Evolutionary conservation across 2,888 invertebrate genomes (phyloP), one percentile per base, ranked within the genome.

Genomic region (Caenorhabditis angaria): DNA sequence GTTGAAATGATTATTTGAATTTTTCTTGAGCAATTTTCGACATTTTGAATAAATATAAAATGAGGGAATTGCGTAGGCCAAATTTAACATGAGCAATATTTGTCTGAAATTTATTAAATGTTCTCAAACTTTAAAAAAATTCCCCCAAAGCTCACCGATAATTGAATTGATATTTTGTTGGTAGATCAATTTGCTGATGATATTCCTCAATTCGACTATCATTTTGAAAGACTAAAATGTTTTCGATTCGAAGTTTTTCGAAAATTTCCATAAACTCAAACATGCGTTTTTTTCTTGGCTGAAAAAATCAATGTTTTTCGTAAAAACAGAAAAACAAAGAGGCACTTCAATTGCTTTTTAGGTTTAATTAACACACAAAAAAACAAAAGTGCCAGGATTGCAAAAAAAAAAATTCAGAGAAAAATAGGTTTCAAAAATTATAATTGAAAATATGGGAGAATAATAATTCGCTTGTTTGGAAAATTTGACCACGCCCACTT

Each of bases 21-120:
- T 27, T 10, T 59, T 60, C 12, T 53, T 14, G 12, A 70, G 10
- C 18, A 61, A 61, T 48, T 47, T 22, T 1, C 70, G 65, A 22
- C 65, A 70, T 60, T 51, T 53, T n/a, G 56, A 50, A 63, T 70
- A 70, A 5, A 61, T 63, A 27, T 62, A 28, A 48, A 70, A 62
- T 4, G 70, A 70, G 1, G 63, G 63, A 27, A 70, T 55, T 0
- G 70, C 66, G 54, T 70, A 70, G 22, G 58, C 18, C 0, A 70
- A 51, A 27, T 70, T 53, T 14, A 70, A n/a, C 0, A 58, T 57
- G 22, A 70, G 61, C 0, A 70, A 55, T n/a, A 55, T 56, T 50
- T 70, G 70, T 12, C 70, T 70, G 57, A 18, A 70, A 70, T 48
- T n/a, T n/a, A n/a, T n/a, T 51, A 3, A 41, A 50, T 50, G 27